Conservation (phyloP, 2,113 vertebrate species). For the Vireo altiloquus region DNA sequence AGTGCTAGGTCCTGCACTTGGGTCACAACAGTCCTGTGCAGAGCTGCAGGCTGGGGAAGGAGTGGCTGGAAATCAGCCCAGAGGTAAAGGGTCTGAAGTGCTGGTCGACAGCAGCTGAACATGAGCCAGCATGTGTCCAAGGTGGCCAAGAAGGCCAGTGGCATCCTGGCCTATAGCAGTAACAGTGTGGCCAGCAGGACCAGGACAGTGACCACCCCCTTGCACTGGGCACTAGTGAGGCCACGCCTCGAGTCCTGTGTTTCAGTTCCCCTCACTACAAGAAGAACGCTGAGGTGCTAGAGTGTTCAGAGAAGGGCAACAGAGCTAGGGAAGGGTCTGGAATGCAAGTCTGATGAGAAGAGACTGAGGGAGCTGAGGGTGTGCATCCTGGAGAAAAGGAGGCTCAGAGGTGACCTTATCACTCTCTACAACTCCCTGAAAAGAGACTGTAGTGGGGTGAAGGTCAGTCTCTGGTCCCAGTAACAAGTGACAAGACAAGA, state of each 20-base stretch:
- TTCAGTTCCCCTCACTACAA: not conserved
- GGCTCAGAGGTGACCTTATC: not conserved
- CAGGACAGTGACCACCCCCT: rapidly evolving
- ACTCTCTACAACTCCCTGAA: not conserved
- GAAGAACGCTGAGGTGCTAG: not conserved
- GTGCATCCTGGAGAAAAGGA: not conserved
- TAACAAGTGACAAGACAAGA: not conserved
- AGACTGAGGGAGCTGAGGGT: not conserved
- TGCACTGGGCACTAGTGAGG: not conserved
- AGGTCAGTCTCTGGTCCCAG: not conserved
- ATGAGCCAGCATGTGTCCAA: not conserved
- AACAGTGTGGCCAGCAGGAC: not conserved
- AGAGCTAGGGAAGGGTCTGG: not conserved
- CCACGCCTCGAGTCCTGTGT: not conserved
- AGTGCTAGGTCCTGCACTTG: not conserved
- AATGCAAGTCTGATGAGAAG: not conserved
- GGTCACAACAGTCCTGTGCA: not conserved
- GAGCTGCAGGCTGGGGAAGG: not conserved
- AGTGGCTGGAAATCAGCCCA: not conserved
- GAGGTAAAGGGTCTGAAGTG: not conserved
- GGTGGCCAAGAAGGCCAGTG: not conserved
- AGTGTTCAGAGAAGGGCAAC: not conserved
- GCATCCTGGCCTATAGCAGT: not conserved
- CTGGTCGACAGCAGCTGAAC: rapidly evolving
- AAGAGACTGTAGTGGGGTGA: not conserved